phyloP scores from a whole-genome alignment of 2,888 invertebrate genomes.

The Bellardia pandia region DNA sequence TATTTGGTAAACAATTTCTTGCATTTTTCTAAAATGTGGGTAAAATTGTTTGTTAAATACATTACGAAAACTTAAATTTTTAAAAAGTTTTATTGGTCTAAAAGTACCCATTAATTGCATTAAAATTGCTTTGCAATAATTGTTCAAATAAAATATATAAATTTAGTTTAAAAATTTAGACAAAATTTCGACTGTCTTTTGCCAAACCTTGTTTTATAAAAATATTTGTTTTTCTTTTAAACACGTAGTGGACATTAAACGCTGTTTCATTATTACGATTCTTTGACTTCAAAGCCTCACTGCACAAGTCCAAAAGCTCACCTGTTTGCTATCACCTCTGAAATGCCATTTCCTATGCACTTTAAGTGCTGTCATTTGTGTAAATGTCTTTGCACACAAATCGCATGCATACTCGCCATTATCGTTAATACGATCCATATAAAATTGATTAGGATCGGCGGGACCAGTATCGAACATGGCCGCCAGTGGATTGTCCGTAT shows the following conservation, averaged over 20 bases:
- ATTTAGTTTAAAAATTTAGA: constrained; percentile 39
- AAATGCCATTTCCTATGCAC: constrained; percentile 85
- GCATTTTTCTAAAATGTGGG: too few relatives aligned
- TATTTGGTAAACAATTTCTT: too few relatives aligned
- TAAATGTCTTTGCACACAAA: constrained; percentile 83
- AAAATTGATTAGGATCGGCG: constrained; percentile 83
- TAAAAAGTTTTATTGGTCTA: background rate
- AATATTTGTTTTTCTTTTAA: constrained; percentile 43
- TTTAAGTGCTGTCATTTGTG: constrained; percentile 84
- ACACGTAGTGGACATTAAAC: constrained; percentile 60
- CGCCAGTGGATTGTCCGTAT: constrained; percentile 83
- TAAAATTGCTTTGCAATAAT: background rate
- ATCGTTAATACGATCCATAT: constrained; percentile 82
- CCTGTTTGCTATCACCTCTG: constrained; percentile 84
- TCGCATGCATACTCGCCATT: constrained; percentile 84
- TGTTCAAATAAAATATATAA: background rate
- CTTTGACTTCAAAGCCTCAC: constrained; percentile 77
- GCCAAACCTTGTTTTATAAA: constrained; percentile 56
- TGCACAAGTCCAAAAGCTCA: constrained; percentile 83
- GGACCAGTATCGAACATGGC: constrained; percentile 84
- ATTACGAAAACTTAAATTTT: too few relatives aligned
- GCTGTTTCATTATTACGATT: constrained; percentile 31
- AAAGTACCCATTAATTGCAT: background rate
- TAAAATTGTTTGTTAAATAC: background rate
- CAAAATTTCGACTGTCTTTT: constrained; percentile 64